These are phyloP conservation scores for Zele albiditarsus DNA, from an alignment of 2,888 invertebrate species.

Conservation along the genomic window DNA sequence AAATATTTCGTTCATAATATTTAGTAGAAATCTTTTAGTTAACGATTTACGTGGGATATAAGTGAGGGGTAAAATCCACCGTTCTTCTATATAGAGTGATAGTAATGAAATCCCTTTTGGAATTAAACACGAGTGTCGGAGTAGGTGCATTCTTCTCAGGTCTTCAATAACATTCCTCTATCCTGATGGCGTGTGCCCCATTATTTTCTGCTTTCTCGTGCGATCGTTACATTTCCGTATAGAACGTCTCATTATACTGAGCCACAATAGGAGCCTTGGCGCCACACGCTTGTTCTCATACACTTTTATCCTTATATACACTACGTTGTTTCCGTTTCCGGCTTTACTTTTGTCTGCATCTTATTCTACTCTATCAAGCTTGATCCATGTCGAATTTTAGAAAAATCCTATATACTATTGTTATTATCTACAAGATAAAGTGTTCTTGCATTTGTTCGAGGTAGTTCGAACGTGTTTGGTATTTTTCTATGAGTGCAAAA, in stretches of 20 bases:
- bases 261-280: constrained; percentile 58
- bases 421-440: background rate
- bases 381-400: constrained; percentile 18
- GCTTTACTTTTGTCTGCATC: constrained; percentile 34
- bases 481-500: constrained; percentile 14
- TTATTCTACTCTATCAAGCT: constrained; percentile 30
- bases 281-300: constrained; percentile 42
- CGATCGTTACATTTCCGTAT: constrained; percentile 57
- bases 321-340: constrained; percentile 31
- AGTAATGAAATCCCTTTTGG: background rate
- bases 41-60: no score
- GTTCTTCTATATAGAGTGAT: no score
- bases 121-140: constrained; percentile 26
- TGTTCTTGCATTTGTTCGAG: background rate
- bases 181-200: constrained; percentile 49
- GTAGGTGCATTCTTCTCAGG: constrained; percentile 33
- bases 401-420: constrained; percentile 14
- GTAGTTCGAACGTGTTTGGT: background rate
- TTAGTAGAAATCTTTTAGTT: no score
- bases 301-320: constrained; percentile 35
- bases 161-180: constrained; percentile 46
- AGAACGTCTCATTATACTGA: constrained; percentile 57
- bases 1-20: no score
- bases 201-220: constrained; percentile 56
- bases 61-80: no score